Evolutionary conservation across 2,113 vertebrate genomes (phyloP).

Genomic region (Crocuta crocuta): DNA sequence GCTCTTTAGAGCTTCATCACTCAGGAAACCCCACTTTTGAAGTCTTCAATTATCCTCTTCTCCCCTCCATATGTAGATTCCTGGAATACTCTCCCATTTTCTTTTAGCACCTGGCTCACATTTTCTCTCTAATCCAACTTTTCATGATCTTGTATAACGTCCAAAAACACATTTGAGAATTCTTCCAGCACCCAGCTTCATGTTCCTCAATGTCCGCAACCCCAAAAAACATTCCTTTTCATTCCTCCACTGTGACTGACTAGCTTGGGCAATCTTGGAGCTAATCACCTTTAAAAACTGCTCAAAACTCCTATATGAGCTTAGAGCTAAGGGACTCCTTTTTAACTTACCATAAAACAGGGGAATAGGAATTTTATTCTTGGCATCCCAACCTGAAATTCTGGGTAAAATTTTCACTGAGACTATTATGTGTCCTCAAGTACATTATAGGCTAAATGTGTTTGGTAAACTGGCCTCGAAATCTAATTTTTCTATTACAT

Average conservation of each 20-base stretch:
- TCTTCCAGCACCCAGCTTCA: conserved; percentile 9
- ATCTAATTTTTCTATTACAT: neutral
- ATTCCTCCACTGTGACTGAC: neutral
- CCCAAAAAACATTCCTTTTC: neutral
- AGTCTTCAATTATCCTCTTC: neutral
- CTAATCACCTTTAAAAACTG: neutral
- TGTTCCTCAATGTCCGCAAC: neutral
- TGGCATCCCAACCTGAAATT: neutral
- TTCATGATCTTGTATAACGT: conserved; percentile 3
- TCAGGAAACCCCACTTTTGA: neutral
- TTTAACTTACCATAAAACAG: neutral
- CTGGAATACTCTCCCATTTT: conserved; percentile 41
- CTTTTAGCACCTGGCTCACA: conserved; percentile 64
- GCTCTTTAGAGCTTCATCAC: neutral
- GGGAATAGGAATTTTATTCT: neutral
- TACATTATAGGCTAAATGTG: neutral
- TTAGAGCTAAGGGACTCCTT: neutral
- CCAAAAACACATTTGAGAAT: neutral
- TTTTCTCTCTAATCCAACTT: conserved; percentile 59
- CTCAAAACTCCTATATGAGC: neutral
- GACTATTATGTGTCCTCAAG: neutral
- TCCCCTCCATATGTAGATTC: neutral
- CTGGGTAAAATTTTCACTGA: neutral
- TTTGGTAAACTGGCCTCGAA: neutral
- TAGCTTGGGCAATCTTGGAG: neutral